These are phyloP conservation scores for Echinometra lucunter DNA, from an alignment of 53 echinoderm and acorn worm genomes.

Conservation along the genomic window DNA sequence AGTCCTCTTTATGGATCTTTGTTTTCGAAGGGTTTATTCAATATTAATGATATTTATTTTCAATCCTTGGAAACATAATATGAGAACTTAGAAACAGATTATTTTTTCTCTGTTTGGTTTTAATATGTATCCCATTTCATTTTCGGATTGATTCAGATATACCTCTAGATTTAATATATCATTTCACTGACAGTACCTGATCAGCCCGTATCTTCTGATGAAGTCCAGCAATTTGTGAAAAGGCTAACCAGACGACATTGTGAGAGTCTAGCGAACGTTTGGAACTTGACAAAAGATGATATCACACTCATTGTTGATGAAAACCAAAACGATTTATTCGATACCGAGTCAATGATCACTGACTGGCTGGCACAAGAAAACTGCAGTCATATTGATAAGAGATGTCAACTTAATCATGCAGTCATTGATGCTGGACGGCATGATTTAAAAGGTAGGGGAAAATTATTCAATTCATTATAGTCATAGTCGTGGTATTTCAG, in stretches of 20 bases:
- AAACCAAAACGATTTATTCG: background rate
- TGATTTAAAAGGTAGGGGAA: background rate
- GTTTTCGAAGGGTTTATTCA: too few species aligned
- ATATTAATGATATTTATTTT: too few species aligned
- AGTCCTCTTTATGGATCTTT: too few species aligned
- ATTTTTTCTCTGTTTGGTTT: too few species aligned
- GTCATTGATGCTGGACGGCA: background rate
- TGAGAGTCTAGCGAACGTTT: background rate
- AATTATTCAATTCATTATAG: background rate
- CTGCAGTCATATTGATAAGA: background rate
- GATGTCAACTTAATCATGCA: background rate
- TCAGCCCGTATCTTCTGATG: background rate
- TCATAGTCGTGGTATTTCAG: too few species aligned
- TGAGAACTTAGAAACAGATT: too few species aligned
- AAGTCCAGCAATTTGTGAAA: background rate
- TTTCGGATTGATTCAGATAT: too few species aligned
- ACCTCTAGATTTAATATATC: background rate
- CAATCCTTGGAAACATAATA: too few species aligned
- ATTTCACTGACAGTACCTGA: background rate
- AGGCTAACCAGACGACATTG: background rate
- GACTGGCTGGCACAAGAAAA: background rate
- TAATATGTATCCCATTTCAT: too few species aligned
- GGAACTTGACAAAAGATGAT: background rate
- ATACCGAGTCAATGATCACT: background rate
- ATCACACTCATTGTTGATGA: background rate